A percentile compares a stretch with the other conserved stretches of the same genome.
Conservation (phyloP, 2,113 vertebrate genomes). For the Brachypteracias leptosomus region DNA sequence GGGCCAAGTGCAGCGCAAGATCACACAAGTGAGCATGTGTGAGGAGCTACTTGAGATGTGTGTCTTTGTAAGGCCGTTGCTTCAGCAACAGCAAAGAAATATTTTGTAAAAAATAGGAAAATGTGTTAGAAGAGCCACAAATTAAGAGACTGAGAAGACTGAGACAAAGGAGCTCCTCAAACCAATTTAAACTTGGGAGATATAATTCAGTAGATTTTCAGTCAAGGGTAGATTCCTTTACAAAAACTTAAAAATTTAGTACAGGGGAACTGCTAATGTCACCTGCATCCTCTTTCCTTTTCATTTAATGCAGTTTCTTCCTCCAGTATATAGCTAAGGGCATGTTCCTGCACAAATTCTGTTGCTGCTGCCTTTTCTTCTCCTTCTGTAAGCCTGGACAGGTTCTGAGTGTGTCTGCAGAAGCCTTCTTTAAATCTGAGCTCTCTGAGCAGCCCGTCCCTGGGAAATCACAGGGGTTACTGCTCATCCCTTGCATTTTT, state of each 20-base stretch:
- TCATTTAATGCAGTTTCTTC: not conserved
- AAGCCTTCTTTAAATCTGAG: constrained; percentile 46
- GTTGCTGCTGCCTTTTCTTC: constrained; percentile 18
- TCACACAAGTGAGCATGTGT: not conserved
- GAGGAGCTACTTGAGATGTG: not conserved
- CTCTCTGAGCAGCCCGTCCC: constrained; percentile 25
- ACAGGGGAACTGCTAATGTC: not conserved
- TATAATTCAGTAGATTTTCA: not conserved
- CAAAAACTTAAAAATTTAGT: not conserved
- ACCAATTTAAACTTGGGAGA: not conserved
- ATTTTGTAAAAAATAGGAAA: not conserved
- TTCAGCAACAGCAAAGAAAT: not conserved
- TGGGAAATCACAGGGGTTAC: constrained; percentile 52
- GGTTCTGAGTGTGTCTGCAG: constrained; percentile 21
- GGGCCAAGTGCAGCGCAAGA: not conserved
- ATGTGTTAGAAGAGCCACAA: not conserved
- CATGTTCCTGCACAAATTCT: constrained; percentile 1
- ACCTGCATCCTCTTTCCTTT: not conserved
- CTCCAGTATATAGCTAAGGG: not conserved
- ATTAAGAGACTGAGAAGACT: not conserved
- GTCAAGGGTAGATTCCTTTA: not conserved
- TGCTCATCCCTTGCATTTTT: constrained; percentile 15
- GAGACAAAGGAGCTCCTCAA: not conserved
- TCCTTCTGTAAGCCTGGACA: not conserved
- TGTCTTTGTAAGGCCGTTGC: not conserved